phyloP scores from a whole-genome alignment of 30 jellyfish, hydroid and myxozoan genomes.

The Morbakka virulenta region DNA sequence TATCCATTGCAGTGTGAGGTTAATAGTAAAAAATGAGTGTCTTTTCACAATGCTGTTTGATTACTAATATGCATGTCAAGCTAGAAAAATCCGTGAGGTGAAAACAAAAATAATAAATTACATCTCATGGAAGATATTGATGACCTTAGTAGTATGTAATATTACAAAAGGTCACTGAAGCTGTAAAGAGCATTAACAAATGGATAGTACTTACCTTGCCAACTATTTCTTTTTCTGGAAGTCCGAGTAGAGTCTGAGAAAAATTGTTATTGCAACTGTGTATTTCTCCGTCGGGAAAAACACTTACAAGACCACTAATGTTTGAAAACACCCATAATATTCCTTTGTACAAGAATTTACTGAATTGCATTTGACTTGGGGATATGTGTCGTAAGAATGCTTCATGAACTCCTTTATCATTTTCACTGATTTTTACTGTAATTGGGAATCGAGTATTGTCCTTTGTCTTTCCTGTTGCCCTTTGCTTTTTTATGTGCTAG shows the following conservation, averaged over 20 bases:
- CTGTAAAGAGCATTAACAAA: neutral
- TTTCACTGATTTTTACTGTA: slow-evolving; percentile 64
- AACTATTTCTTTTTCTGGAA: slow-evolving; percentile 57
- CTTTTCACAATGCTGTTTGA: no score
- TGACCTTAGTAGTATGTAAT: no score
- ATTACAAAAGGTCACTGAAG: no score
- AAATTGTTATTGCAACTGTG: slow-evolving; percentile 82
- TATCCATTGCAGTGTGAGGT: no score
- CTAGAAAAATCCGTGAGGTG: no score
- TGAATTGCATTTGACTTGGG: slow-evolving; percentile 48
- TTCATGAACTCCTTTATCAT: slow-evolving; percentile 80
- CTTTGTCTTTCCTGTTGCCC: slow-evolving; percentile 77
- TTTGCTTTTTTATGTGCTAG: slow-evolving; percentile 73
- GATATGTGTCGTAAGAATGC: slow-evolving; percentile 61
- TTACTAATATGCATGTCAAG: no score
- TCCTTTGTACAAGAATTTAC: slow-evolving; percentile 78
- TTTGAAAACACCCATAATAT: slow-evolving; percentile 85
- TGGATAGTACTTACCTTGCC: slow-evolving; percentile 51
- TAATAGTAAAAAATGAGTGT: no score
- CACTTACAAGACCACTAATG: slow-evolving; percentile 83
- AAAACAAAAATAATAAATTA: no score
- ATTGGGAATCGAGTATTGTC: slow-evolving; percentile 84
- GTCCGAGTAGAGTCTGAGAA: slow-evolving; percentile 68
- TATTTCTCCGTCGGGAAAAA: slow-evolving; percentile 58
- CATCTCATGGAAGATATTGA: no score